Evolutionary conservation across 23 tunicate genomes (phyloP).

Genomic region (Oikopleura dioica): DNA sequence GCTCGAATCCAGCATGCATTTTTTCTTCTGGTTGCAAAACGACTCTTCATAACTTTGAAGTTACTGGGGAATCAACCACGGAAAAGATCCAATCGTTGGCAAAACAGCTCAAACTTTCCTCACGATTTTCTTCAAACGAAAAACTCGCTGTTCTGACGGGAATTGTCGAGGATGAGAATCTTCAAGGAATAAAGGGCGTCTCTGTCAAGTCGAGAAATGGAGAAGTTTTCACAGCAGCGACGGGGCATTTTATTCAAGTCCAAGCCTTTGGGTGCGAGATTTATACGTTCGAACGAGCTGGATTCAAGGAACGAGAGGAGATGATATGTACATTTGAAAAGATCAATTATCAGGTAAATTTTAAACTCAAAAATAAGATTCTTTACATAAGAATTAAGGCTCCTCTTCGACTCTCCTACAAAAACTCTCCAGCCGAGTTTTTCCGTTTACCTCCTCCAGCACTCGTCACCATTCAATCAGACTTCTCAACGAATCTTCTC

Average conservation of each 20-base stretch:
- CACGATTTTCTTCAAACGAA: not conserved
- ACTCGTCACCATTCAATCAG: not conserved
- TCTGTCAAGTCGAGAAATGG: conserved; percentile 8
- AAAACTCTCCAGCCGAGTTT: not conserved
- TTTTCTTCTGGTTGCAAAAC: not conserved
- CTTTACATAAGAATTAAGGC: no score
- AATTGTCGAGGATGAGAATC: not conserved
- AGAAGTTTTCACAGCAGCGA: not conserved
- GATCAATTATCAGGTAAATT: no score
- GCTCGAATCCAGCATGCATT: not conserved
- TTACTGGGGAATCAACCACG: not conserved
- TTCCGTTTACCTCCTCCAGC: not conserved
- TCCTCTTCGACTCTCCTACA: not conserved
- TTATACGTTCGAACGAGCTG: not conserved
- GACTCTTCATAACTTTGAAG: no score
- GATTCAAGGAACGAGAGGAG: not conserved
- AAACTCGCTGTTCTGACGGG: not conserved
- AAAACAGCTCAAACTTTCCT: not conserved
- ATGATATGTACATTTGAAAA: no score
- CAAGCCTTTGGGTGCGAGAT: not conserved
- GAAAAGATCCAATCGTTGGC: not conserved
- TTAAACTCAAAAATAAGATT: no score
- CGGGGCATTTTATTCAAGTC: not conserved
- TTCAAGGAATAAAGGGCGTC: not conserved
- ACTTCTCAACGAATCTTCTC: not conserved